Conservation (phyloP, 2,888 invertebrate genomes). For the Notodromas monacha region DNA sequence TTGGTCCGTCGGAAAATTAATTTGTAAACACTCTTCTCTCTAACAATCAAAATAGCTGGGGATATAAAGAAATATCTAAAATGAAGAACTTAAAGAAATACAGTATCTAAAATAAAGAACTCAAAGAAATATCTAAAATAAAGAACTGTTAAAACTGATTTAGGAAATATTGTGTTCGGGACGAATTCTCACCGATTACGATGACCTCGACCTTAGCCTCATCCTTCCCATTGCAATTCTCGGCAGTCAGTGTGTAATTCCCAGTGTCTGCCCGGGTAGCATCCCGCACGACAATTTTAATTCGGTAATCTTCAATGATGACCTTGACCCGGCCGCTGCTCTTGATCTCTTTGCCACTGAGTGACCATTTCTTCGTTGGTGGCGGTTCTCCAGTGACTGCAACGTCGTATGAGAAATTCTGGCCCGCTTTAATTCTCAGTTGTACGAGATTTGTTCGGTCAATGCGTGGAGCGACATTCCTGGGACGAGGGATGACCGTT, state of each 20-base stretch:
- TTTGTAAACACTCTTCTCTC: no score
- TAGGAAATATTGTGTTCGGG: constrained; percentile 7
- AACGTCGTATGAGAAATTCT: constrained; percentile 18
- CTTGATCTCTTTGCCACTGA: constrained; percentile 42
- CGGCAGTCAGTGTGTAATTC: constrained; percentile 57
- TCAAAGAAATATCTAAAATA: constrained; percentile 5
- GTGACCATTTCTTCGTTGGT: constrained; percentile 67
- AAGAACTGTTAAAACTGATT: background rate
- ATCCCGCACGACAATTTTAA: constrained; percentile 39
- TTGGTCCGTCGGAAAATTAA: no score
- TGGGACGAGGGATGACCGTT: constrained; percentile 55
- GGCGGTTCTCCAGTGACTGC: constrained; percentile 24
- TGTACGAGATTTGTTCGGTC: constrained; percentile 17
- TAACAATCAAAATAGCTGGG: no score
- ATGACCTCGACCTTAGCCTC: constrained; percentile 67
- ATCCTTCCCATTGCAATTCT: constrained; percentile 76
- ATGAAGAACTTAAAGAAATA: no score
- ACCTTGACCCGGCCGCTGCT: constrained; percentile 39
- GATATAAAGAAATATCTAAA: no score
- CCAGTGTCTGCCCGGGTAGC: constrained; percentile 62
- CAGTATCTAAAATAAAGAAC: no score
- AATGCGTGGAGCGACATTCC: constrained; percentile 53
- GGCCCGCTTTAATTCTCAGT: constrained; percentile 18
- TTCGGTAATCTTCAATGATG: constrained; percentile 39
- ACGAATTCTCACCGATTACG: constrained; percentile 29